Evolutionary conservation across 1,140 invertebrate genomes (phyloP), one percentile per base, ranked within the genome.

Genomic region (Drosophila cardini): DNA sequence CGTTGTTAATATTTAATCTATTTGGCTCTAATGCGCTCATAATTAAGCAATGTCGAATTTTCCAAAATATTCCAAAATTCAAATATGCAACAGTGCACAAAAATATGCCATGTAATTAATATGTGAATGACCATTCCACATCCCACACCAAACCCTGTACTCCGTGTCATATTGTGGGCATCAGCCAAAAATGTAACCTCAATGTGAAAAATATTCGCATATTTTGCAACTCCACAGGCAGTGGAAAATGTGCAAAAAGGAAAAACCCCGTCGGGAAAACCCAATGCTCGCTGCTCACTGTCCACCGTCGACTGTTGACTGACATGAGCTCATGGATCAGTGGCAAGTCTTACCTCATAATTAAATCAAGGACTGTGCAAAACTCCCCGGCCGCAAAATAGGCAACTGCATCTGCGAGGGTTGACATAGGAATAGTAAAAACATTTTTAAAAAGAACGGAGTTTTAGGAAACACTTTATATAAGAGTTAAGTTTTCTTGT

Each of bases 1-100:
- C 61, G 65, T 45, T 43, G 50, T 89, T 74, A 89, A 75, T 80
- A 75, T 84, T 78, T 83, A 78, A 87, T 83, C 53, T 63, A 77
- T 83, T 75, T 87, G 56, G 46, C 65, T 73, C 52, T 80, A 83
- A 89, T 87, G 78, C 77, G 52, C 73, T 72, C 76, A 89, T 89
- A 80, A 87, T 87, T 80, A 87, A 82, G 48, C 70, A 21, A 67
- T 67, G 68, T 60, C 48, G 61, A 86, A 81, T 71, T 53, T 73
- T 55, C 55, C 55, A 15, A 9, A 40, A 40, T 4, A 40, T n/a
- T n/a, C n/a, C n/a, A n/a, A 43, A 76, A 65, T 68, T 68, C 52
- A 70, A 67, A 63, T 50, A 75, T 76, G 45, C 62, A 61, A n/a
- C 16, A 40, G 63, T 60, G 42, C 72, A 45, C 45, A 52, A 68